Evolutionary conservation across 2,113 vertebrate genomes (phyloP), one percentile per base, ranked within the genome.

Genomic region (Rhadina sibilatrix): DNA sequence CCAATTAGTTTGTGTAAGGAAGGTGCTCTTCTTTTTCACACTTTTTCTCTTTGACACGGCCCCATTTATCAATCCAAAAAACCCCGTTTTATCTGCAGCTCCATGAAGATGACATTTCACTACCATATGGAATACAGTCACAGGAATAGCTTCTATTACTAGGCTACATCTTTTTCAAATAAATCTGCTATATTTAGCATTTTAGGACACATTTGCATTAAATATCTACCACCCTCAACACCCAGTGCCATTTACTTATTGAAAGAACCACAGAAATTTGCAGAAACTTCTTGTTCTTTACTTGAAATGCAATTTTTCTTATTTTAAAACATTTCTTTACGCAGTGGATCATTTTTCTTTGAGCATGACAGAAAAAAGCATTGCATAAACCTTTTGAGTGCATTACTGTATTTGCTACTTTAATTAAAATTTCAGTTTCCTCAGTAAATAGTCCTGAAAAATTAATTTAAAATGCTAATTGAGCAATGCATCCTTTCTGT

Each of bases 341-440:
- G 81, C 42, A 52, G 28, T 63, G n/a, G 72, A 90, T 79, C 20
- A 49, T 54, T 68, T 87, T 80, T 77, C 64, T 83, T 83, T 57
- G 14, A 87, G 50, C 30, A 53, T 87, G 91, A 95, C 65, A 92
- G 74, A 69, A 89, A 91, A 76, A 84, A 49, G 59, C 93, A 84
- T 37, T 78, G 86, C 72, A 79, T 70, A 83, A 95, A 93, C 33
- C 94, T 96, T 88, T 66, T 50, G 82, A 96, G 59, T 83, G 87
- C 94, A 96, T 94, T 95, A 92, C 83, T 92, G 94, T 89, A 82
- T 96, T 97, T 97, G 81, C 91, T 90, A 71, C 87, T 97, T 97
- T 94, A 98, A 97, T 97, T 97, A 97, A 97, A 97, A 97, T 94
- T 97, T 82, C 89, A 78, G 94, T 94, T 97, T 97, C 89, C 90